Base-by-base conservation (phyloP, 1,140 invertebrate species). In the Leptopilina clavipes region DNA sequence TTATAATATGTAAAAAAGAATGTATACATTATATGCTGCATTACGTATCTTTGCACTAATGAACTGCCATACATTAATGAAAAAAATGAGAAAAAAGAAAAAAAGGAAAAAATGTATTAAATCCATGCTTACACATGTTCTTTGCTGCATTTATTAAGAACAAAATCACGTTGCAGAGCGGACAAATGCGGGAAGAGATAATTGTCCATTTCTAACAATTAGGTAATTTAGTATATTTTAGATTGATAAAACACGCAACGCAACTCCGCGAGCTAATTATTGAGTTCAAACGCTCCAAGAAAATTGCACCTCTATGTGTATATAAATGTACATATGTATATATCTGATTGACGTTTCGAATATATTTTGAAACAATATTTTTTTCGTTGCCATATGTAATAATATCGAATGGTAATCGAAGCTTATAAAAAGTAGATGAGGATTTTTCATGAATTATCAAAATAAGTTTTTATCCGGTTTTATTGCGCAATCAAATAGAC, bases 151-250 rank as follows among this genome's bases (percentile, higher is more conserved):
- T 65, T 65, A 65, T 31, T 65, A 65, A 65, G 11, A 25, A 25
- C 11, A 22, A 65, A 65, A 65, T 65, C 59, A 65, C 59, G 59
- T 65, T 65, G 22, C 59, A 65, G 59, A 65, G 59, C 59, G 22
- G 59, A 65, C 59, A 65, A 65, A 65, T 65, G 59, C 25, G 22
- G 22, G 59, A 65, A 31, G 59, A 31, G 59, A 65, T 65, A 31
- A 65, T 65, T 65, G 25, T 37, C 22, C 59, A 65, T 9, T 65
- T 8, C 14, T 65, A 31, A 65, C 59, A 65, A 65, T 65, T 65
- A 65, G 59, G 59, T 65, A 65, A 65, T 37, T 65, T 19, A 65
- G 59, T 31, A n/a, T n/a, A 25, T 65, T 22, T 65, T 65, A 31
- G 59, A 65, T 65, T 65, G 59, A 65, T 65, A 65, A 65, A 22